Conservation (phyloP, 2,888 invertebrate species). For the Ditula angustiorana region DNA sequence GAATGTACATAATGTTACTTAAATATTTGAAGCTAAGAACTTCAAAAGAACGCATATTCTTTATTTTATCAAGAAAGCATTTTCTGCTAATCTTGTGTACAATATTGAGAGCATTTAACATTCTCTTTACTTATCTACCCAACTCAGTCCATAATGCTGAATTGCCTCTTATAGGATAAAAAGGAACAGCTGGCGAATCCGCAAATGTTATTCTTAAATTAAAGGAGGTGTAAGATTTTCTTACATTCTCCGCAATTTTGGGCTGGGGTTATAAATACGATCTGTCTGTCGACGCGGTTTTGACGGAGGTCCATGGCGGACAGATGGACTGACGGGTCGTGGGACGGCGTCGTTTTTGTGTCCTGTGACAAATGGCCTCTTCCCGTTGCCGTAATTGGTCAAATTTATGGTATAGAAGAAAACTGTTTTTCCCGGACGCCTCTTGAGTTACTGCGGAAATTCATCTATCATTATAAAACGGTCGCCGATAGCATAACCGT, state of each 20-base stretch:
- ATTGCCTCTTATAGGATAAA: neutral
- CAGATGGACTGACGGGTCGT: constrained; percentile 74
- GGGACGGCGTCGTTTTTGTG: constrained; percentile 63
- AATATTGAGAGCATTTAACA: neutral
- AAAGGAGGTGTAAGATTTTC: constrained; percentile 40
- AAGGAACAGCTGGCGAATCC: constrained; percentile 17
- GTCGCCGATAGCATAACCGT: neutral
- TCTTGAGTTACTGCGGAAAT: constrained; percentile 34
- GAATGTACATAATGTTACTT: no score
- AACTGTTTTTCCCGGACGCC: constrained; percentile 49
- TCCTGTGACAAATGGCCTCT: constrained; percentile 74
- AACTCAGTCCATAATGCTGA: neutral
- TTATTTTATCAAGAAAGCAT: no score
- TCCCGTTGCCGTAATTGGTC: constrained; percentile 69
- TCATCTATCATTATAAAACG: constrained; percentile 26
- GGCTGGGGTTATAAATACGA: constrained; percentile 67
- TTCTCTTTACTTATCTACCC: neutral
- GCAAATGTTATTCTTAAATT: constrained; percentile 32
- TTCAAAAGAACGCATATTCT: no score
- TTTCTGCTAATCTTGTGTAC: no score
- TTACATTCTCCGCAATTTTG: constrained; percentile 48
- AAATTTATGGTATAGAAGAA: constrained; percentile 65
- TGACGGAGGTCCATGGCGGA: constrained; percentile 70
- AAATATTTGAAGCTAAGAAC: no score
- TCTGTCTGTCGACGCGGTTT: constrained; percentile 71